These are phyloP conservation scores for Unio delphinus DNA, from an alignment of 2,888 invertebrate genomes.

Conservation along the genomic window DNA sequence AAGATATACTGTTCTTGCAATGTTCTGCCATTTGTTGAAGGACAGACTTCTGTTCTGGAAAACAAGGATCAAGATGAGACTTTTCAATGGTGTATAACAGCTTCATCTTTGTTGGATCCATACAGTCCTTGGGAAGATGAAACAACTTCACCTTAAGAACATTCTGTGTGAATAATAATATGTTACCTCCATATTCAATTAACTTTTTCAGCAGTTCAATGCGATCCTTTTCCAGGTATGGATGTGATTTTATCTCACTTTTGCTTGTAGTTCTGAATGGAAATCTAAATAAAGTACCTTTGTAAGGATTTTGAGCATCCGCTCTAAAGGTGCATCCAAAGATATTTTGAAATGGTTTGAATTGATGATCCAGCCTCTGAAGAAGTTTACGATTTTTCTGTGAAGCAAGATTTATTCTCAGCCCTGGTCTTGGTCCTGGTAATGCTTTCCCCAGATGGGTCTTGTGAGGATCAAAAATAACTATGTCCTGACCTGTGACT, in stretches of 20 bases:
- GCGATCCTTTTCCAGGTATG: slow-evolving; percentile 51
- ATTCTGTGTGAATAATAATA: slow-evolving; percentile 66
- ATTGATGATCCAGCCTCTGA: slow-evolving; percentile 51
- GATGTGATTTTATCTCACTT: slow-evolving; percentile 54
- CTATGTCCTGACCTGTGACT: slow-evolving; percentile 59
- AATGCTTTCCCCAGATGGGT: slow-evolving; percentile 50
- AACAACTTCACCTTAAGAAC: slow-evolving; percentile 52
- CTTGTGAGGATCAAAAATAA: slow-evolving; percentile 67
- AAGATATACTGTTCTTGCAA: too few relatives aligned
- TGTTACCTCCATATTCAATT: slow-evolving; percentile 45
- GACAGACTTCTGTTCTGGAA: too few relatives aligned
- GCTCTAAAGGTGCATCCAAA: slow-evolving; percentile 44
- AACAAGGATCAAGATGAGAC: too few relatives aligned
- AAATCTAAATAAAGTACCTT: slow-evolving; percentile 63
- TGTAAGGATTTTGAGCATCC: slow-evolving; percentile 9
- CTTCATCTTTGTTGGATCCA: not conserved
- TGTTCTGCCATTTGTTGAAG: too few relatives aligned
- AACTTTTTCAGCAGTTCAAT: slow-evolving; percentile 48
- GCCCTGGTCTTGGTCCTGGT: slow-evolving; percentile 30
- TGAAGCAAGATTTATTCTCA: slow-evolving; percentile 30
- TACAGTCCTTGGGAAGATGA: slow-evolving; percentile 37
- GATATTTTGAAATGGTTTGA: slow-evolving; percentile 57
- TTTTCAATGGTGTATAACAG: not conserved
- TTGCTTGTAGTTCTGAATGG: slow-evolving; percentile 59
- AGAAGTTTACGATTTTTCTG: slow-evolving; percentile 33